Evolutionary conservation across 2,888 invertebrate species (phyloP).

Genomic region (Frankliniella intonsa): DNA sequence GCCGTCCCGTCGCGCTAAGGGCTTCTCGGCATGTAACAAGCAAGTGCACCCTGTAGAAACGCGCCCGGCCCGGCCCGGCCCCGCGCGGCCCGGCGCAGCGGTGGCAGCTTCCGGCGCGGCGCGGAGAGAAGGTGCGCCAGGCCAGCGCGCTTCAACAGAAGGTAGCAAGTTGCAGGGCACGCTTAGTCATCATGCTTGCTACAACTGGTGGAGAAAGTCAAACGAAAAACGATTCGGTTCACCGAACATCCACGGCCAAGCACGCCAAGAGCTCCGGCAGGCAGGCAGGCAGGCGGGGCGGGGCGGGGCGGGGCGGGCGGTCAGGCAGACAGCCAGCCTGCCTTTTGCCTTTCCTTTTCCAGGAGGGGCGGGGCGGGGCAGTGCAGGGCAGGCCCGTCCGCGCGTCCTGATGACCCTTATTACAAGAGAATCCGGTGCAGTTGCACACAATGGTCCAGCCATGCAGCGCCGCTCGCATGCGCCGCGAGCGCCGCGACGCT

Average conservation of each 20-base stretch:
- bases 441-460: neutral
- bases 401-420: neutral
- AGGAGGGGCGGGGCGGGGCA: neutral
- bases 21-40: no score
- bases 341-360: neutral
- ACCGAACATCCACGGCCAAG: slow-evolving; percentile 14
- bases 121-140: neutral
- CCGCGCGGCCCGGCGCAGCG: neutral
- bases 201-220: slow-evolving; percentile 14
- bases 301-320: no score
- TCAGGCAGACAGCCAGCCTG: neutral
- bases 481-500: neutral
- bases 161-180: neutral
- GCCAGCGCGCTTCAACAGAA: neutral
- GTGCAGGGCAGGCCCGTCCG: neutral
- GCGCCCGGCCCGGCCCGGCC: neutral
- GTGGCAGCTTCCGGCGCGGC: neutral
- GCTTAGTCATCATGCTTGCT: slow-evolving; percentile 3
- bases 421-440: neutral
- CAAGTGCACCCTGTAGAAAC: no score
- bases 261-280: neutral
- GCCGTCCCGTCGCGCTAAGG: no score
- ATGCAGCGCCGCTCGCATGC: neutral
- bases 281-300: neutral
- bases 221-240: slow-evolving; percentile 26